phyloP scores from a whole-genome alignment of 2,888 invertebrate species.

The Liopterus haemorrhoidalis region DNA sequence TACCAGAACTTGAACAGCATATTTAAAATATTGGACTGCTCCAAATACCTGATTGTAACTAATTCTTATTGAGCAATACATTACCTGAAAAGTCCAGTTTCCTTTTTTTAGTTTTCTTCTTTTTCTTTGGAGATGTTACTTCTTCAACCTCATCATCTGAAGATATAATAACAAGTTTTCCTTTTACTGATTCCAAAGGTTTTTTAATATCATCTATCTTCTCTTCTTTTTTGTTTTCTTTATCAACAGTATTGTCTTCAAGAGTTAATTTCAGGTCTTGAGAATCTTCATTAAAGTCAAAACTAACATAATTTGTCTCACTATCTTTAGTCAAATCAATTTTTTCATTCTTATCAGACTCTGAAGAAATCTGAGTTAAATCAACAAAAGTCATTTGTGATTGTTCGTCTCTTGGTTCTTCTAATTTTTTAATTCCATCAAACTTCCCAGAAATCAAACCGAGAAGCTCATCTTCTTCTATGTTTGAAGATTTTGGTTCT shows the following conservation, averaged over 20 bases:
- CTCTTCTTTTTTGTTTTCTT: background rate
- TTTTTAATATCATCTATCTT: slow-evolving; percentile 1
- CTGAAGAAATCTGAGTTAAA: background rate
- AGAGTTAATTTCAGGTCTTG: slow-evolving; percentile 7
- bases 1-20: no score
- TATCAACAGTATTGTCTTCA: background rate
- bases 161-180: slow-evolving; percentile 32
- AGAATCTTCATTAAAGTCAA: slow-evolving; percentile 11
- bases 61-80: slow-evolving; percentile 3
- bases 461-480: no score
- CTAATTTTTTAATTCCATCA: no score
- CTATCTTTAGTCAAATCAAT: background rate
- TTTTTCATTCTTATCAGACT: background rate
- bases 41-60: background rate
- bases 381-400: slow-evolving; percentile 5
- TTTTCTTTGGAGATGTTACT: slow-evolving; percentile 26
- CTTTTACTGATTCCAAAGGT: slow-evolving; percentile 6
- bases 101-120: slow-evolving; percentile 38
- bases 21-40: no score
- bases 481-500: slow-evolving; percentile 6
- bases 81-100: slow-evolving; percentile 51
- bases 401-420: background rate
- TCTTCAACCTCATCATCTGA: slow-evolving; percentile 41
- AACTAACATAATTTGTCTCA: background rate
- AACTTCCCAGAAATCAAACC: no score